Conservation (phyloP, 2,113 vertebrate genomes). For the Mustela nigripes region DNA sequence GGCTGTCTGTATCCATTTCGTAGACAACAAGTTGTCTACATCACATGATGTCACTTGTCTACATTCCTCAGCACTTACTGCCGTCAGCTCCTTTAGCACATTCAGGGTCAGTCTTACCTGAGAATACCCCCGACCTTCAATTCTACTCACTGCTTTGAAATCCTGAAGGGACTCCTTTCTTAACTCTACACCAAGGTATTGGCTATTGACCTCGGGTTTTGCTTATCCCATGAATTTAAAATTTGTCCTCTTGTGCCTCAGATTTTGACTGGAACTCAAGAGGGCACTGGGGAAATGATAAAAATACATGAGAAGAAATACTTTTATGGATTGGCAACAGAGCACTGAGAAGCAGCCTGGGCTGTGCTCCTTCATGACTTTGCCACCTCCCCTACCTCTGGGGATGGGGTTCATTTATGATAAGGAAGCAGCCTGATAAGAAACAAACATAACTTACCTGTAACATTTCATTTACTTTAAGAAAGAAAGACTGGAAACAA, state of each 20-base stretch:
- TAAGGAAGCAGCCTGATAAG: background rate
- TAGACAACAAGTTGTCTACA: background rate
- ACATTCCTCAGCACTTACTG: background rate
- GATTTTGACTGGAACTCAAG: background rate
- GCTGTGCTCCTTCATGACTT: background rate
- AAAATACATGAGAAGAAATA: background rate
- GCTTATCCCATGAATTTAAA: background rate
- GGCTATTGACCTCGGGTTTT: background rate
- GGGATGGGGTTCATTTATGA: background rate
- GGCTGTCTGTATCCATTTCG: background rate
- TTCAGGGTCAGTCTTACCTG: background rate
- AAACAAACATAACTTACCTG: background rate
- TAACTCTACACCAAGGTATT: background rate
- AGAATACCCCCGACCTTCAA: background rate
- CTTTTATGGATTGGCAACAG: background rate
- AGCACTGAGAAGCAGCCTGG: background rate
- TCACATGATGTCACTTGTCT: accelerated
- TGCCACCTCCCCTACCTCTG: background rate
- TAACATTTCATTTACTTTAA: background rate
- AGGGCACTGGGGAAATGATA: background rate
- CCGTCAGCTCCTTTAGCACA: background rate
- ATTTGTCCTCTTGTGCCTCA: background rate
- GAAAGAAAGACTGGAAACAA: background rate
- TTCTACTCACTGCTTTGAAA: background rate
- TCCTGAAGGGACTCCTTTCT: background rate